Evolutionary conservation across 2,888 invertebrate genomes (phyloP), one percentile per base, ranked within the genome.

Genomic region (Pelosia muscerda): DNA sequence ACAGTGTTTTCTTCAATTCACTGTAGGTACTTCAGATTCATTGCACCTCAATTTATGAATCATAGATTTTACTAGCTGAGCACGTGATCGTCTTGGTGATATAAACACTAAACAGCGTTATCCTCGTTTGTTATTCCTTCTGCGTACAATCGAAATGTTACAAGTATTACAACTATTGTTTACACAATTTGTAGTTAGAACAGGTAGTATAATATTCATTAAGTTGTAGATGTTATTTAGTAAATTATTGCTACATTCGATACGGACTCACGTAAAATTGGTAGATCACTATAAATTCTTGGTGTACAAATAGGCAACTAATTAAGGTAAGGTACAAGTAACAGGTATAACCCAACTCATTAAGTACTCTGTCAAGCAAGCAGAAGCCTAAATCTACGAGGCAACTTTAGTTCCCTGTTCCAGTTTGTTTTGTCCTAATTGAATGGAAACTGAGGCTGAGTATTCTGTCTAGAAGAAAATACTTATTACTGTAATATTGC

Each of bases 11-110:
- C 9, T 22, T 22, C 10, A 22, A 9, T 23, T 54, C 25, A 58
- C 22, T 58, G 10, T n/a, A n/a, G n/a, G n/a, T 31, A 34, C 34
- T 34, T 34, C 34, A 11, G 34, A 11, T 34, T 34, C 34, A 11
- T 34, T 34, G 6, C 13, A 60, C 22, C 22, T 22, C 53, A 60
- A 60, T 60, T 60, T 42, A 60, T 60, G 42, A 57, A 55, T 68
- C 64, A 54, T 64, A 68, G 66, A 68, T 28, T 57, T 28, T 42
- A 60, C 55, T 65, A 63, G 55, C 65, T 28, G 8, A 10, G 15
- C 49, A 42, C 60, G 60, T 60, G 42, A 60, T 58, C 53, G 65
- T 31, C 11, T 42, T 60, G 38, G 19, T 60, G 19, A 42, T 19
- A 42, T 42, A 60, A 25, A n/a, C n/a, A n/a, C n/a, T n/a, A 60